Conservation (phyloP, 1,140 invertebrate species). For the Choristoneura fumiferana region DNA sequence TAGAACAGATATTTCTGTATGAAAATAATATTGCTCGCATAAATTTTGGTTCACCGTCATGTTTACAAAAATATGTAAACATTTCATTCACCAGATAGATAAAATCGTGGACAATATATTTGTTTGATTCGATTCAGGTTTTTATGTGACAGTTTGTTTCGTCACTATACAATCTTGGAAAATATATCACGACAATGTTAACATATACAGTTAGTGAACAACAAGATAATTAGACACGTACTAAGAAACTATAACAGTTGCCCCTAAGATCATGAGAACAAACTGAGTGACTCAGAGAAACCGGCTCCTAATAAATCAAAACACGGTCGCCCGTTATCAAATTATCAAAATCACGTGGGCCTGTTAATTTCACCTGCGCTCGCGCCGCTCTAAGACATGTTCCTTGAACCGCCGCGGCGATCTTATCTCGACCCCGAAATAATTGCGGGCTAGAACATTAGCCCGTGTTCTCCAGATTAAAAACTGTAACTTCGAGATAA, state of each 20-base stretch:
- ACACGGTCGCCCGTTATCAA: conserved; percentile 62
- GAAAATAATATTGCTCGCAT: background rate
- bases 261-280: conserved; percentile 8
- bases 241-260: conserved; percentile 10
- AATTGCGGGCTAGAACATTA: conserved; percentile 72
- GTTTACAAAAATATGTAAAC: conserved; percentile 6
- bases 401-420: conserved; percentile 61
- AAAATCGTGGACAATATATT: conserved; percentile 11
- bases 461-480: conserved; percentile 44
- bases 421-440: conserved; percentile 62
- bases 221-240: conserved; percentile 2
- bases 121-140: background rate
- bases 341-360: conserved; percentile 74
- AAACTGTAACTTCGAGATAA: conserved; percentile 29
- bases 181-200: background rate
- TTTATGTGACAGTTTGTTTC: conserved; percentile 3
- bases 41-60: conserved; percentile 8
- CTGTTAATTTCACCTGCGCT: conserved; percentile 72
- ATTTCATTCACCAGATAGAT: conserved; percentile 9
- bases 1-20: background rate
- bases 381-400: conserved; percentile 72
- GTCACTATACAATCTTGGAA: conserved; percentile 1
- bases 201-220: conserved; percentile 1
- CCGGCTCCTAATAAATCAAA: conserved; percentile 62
- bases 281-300: background rate